A percentile compares a stretch with the other conserved stretches of the same genome.
These are phyloP conservation scores for Hyposmocoma kahamanoa DNA, from an alignment of 1,140 invertebrate genomes.

Conservation along the genomic window DNA sequence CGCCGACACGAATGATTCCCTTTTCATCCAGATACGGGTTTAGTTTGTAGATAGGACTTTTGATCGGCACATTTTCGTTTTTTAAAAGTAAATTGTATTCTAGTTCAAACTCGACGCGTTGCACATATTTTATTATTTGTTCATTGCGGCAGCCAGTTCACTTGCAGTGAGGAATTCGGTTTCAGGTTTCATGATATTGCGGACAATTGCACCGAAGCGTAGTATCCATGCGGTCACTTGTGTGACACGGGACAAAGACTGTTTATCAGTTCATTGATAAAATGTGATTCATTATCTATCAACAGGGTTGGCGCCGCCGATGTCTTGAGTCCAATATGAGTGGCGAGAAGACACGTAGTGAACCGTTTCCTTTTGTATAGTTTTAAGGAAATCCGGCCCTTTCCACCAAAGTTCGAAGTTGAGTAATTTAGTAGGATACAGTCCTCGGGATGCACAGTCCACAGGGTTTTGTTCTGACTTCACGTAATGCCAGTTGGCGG, in stretches of 20 bases:
- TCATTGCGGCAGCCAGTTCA: constrained; percentile 7
- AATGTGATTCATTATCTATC: background rate
- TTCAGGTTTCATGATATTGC: constrained; percentile 6
- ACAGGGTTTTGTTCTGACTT: constrained; percentile 30
- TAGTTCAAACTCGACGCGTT: constrained; percentile 2
- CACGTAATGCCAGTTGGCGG: constrained; percentile 26
- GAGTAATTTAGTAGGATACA: constrained; percentile 14
- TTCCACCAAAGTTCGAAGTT: constrained; percentile 22
- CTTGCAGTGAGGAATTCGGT: constrained; percentile 10
- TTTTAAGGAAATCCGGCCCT: constrained; percentile 12
- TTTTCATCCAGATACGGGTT: constrained; percentile 22
- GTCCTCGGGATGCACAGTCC: constrained; percentile 21
- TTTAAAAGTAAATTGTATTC: constrained; percentile 12
- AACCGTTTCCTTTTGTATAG: background rate
- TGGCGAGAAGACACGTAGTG: background rate
- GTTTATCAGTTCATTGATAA: constrained; percentile 7
- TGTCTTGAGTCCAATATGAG: background rate
- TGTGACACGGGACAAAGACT: constrained; percentile 14
- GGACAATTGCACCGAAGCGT: constrained; percentile 9
- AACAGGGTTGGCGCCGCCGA: background rate
- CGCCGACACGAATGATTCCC: constrained; percentile 25
- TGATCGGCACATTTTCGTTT: constrained; percentile 5
- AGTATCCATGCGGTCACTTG: constrained; percentile 15
- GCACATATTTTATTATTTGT: constrained; percentile 7
- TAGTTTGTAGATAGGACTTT: constrained; percentile 16